phyloP scores from a whole-genome alignment of 2,888 invertebrate species.

The Margaritifera margaritifera region DNA sequence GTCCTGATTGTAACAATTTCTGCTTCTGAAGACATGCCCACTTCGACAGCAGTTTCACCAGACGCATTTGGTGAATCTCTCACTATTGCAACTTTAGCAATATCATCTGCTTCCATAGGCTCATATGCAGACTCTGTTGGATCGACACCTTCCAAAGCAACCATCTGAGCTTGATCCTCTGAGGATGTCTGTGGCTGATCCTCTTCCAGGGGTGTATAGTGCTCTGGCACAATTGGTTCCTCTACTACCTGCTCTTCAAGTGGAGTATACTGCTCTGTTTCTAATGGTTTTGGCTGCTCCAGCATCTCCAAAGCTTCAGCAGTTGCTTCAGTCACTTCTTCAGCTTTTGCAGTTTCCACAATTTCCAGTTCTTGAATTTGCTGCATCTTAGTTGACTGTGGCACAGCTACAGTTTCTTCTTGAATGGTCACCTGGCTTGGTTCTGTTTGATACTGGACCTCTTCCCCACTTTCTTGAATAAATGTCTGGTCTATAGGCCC shows the following conservation, averaged over 20 bases:
- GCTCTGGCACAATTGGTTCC: constrained; percentile 24
- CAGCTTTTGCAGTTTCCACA: too few relatives aligned
- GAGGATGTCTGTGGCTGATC: constrained; percentile 7
- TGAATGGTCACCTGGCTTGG: too few relatives aligned
- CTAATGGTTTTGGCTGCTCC: too few relatives aligned
- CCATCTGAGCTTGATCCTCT: constrained; percentile 8
- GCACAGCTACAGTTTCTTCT: too few relatives aligned
- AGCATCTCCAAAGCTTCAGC: too few relatives aligned
- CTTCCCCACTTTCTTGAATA: too few relatives aligned
- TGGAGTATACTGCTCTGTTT: too few relatives aligned
- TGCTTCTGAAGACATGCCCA: background rate
- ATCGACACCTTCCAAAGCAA: constrained; percentile 10
- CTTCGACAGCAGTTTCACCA: background rate
- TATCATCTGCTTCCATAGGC: constrained; percentile 17
- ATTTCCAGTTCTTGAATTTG: too few relatives aligned
- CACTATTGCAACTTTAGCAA: constrained; percentile 23
- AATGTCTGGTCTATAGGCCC: too few relatives aligned
- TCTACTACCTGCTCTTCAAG: constrained; percentile 15
- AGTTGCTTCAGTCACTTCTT: too few relatives aligned
- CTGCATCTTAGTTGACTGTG: too few relatives aligned
- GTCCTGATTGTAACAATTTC: constrained; percentile 17
- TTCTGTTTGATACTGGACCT: too few relatives aligned
- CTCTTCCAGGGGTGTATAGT: constrained; percentile 31
- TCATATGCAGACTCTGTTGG: constrained; percentile 14
- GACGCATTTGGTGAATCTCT: constrained; percentile 9